Conservation (phyloP, 2,888 invertebrate species). For the Busseola fusca region DNA sequence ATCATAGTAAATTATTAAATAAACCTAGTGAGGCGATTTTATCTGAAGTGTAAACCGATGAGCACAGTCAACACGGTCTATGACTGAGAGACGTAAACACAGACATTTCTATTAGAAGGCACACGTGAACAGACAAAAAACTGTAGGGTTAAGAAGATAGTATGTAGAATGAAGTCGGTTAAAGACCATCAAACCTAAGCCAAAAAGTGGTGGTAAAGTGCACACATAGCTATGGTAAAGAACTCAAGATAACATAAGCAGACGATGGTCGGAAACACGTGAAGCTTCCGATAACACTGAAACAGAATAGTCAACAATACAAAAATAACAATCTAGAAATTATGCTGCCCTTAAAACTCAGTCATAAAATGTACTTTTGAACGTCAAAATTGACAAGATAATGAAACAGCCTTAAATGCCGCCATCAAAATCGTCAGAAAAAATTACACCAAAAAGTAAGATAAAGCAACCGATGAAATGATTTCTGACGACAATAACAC, state of each 20-base stretch:
- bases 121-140: background rate
- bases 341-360: background rate
- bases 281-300: background rate
- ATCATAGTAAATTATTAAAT: constrained; percentile 54
- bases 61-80: constrained; percentile 29
- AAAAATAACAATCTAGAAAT: background rate
- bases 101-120: constrained; percentile 4
- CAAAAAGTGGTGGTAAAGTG: too few species aligned
- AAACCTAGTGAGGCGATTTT: constrained; percentile 40
- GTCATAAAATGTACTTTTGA: background rate
- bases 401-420: background rate
- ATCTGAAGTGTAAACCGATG: constrained; percentile 34
- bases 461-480: background rate
- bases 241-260: too few species aligned
- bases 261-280: background rate
- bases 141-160: background rate
- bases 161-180: background rate
- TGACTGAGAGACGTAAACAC: constrained; percentile 26
- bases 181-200: background rate
- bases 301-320: background rate
- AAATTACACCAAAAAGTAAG: background rate
- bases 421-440: background rate
- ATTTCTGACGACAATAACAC: background rate
- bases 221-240: background rate
- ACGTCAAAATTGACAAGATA: background rate